Evolutionary conservation across 2,888 invertebrate species (phyloP).

Genomic region (Caradrina kadenii): DNA sequence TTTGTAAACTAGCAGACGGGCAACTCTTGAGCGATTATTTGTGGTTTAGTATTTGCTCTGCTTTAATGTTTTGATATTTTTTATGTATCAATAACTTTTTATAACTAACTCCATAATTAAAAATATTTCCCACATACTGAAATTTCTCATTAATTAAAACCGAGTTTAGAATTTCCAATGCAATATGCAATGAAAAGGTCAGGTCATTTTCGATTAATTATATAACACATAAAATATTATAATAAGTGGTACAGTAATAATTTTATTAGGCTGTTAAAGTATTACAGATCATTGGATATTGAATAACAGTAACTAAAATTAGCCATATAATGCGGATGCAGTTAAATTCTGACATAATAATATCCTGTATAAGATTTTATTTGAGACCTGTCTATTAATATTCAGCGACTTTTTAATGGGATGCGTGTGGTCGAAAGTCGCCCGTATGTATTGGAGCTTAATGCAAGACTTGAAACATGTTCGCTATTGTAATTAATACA

Average conservation of each 20-base stretch:
- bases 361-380: conserved; percentile 28
- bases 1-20: conserved; percentile 31
- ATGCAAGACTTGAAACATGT: conserved; percentile 17
- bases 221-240: conserved; percentile 24
- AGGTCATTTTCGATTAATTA: conserved; percentile 21
- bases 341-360: conserved; percentile 38
- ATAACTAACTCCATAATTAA: neutral
- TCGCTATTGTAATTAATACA: conserved; percentile 55
- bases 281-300: conserved; percentile 18
- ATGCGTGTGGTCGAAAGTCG: conserved; percentile 19
- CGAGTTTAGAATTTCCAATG: conserved; percentile 14
- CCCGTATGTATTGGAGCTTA: conserved; percentile 17
- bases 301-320: conserved; percentile 49
- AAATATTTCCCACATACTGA: neutral
- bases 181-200: conserved; percentile 16
- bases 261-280: conserved; percentile 40
- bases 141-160: neutral
- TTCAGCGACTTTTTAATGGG: conserved; percentile 52
- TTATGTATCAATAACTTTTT: neutral
- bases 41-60: conserved; percentile 4
- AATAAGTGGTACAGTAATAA: conserved; percentile 12
- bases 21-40: conserved; percentile 32
- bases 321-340: conserved; percentile 20
- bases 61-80: too few relatives aligned
- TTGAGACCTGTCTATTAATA: conserved; percentile 39